A percentile compares a stretch with the other conserved stretches of the same genome.
Conservation (phyloP, 1,140 invertebrate genomes). For the Yoshiicerus persimilis region DNA sequence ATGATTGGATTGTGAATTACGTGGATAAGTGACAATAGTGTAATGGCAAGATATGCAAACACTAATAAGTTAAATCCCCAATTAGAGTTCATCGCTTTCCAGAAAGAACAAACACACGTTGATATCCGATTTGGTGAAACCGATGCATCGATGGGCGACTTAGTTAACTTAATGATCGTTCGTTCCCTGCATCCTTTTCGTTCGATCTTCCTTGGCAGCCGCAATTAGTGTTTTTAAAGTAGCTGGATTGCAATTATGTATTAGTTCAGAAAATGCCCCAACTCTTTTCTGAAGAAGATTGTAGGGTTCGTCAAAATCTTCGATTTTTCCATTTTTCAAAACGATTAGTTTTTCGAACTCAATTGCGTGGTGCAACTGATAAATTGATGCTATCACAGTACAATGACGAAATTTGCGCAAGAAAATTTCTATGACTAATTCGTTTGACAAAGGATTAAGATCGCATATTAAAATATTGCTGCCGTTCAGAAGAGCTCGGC, state of each 20-base stretch:
- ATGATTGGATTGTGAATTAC: no score
- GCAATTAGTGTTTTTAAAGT: neutral
- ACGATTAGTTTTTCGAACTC: constrained; percentile 54
- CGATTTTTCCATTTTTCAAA: constrained; percentile 54
- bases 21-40: no score
- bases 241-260: neutral
- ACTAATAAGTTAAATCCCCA: no score
- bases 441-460: neutral
- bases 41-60: no score
- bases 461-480: neutral
- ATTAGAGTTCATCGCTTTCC: no score
- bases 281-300: neutral
- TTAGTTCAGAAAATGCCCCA: neutral
- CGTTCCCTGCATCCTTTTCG: neutral
- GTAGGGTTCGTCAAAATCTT: neutral
- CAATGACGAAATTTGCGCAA: constrained; percentile 56
- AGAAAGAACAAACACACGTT: no score
- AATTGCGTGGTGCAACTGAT: constrained; percentile 57
- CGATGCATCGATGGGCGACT: no score
- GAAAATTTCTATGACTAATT: constrained; percentile 56
- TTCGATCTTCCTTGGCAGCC: neutral
- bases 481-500: neutral
- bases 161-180: neutral
- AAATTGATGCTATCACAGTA: constrained; percentile 64
- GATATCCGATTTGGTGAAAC: no score